These are phyloP conservation scores for Platichthys stellatus DNA, from an alignment of 2,113 vertebrate species.

Conservation along the genomic window DNA sequence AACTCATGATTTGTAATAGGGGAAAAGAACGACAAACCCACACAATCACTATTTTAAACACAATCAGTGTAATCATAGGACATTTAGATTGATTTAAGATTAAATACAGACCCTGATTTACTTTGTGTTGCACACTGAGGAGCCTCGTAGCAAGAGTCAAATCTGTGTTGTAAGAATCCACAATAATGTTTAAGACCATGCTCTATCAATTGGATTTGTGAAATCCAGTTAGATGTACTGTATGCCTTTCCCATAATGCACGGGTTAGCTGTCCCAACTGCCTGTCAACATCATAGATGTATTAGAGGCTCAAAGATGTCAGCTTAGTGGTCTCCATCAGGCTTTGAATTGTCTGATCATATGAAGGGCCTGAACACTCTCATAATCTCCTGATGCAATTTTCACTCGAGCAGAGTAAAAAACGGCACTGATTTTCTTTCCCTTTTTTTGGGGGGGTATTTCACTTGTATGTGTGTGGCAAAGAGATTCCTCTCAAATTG, in stretches of 20 bases:
- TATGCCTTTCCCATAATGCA: constrained; percentile 67
- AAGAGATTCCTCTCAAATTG: constrained; percentile 21
- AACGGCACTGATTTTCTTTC: constrained; percentile 22
- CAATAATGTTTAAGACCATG: constrained; percentile 63
- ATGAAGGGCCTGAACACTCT: constrained; percentile 59
- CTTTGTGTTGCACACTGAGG: constrained; percentile 16
- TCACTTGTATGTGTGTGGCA: constrained; percentile 27
- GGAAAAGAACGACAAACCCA: constrained; percentile 14
- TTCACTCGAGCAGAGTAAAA: constrained; percentile 54
- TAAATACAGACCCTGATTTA: constrained; percentile 11
- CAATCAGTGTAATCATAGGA: neutral
- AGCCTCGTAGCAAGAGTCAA: constrained; percentile 29
- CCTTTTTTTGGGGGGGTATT: constrained; percentile 8
- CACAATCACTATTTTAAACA: constrained; percentile 15
- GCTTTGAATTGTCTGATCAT: constrained; percentile 74
- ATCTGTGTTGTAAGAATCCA: constrained; percentile 44
- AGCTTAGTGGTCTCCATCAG: constrained; percentile 72
- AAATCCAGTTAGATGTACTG: constrained; percentile 73
- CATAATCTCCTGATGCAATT: constrained; percentile 75
- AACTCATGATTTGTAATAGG: constrained; percentile 41
- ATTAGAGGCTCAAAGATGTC: constrained; percentile 72
- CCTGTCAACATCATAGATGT: constrained; percentile 69
- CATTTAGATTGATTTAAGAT: neutral
- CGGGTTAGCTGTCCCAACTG: constrained; percentile 64
- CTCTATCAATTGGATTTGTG: constrained; percentile 74